phyloP scores from a whole-genome alignment of 2,797 vertebrate genomes.

The Anableps anableps region DNA sequence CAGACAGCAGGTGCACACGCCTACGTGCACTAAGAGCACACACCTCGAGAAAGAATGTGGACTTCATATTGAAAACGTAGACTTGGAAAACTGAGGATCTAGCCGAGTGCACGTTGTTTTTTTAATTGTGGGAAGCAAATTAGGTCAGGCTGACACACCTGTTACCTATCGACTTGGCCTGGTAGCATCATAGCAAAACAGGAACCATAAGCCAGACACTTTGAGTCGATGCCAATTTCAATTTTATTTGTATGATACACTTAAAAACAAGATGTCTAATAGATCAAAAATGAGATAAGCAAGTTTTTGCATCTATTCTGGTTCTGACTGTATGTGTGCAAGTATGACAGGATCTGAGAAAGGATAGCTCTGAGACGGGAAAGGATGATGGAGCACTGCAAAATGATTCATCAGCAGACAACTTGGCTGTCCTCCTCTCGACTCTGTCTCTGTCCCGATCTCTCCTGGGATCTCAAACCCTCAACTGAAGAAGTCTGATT shows the following conservation, averaged over 20 bases:
- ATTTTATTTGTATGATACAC: not conserved
- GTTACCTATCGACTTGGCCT: conserved; percentile 37
- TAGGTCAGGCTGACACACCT: conserved; percentile 57
- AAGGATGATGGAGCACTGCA: conserved; percentile 61
- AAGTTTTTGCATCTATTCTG: conserved; percentile 3
- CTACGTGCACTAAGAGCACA: conserved; percentile 26
- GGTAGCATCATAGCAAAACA: conserved; percentile 38
- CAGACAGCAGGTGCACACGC: conserved; percentile 59
- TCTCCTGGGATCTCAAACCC: conserved; percentile 52
- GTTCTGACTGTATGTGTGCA: conserved; percentile 30
- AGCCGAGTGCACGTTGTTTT: conserved; percentile 18
- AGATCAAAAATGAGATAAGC: conserved; percentile 42
- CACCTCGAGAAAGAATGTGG: conserved; percentile 35
- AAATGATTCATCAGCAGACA: conserved; percentile 68
- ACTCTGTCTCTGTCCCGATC: conserved; percentile 33
- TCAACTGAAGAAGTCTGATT: conserved; percentile 57
- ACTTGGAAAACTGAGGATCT: conserved; percentile 10
- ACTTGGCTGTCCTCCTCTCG: conserved; percentile 37
- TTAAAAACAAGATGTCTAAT: not conserved
- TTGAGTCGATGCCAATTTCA: not conserved
- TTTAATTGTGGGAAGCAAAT: conserved; percentile 19
- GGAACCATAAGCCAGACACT: conserved; percentile 42
- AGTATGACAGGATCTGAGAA: conserved; percentile 57
- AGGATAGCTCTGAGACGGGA: conserved; percentile 49
- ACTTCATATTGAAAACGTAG: conserved; percentile 21